Conservation (phyloP, 1,140 invertebrate genomes). For the Neodiprion virginianus region DNA sequence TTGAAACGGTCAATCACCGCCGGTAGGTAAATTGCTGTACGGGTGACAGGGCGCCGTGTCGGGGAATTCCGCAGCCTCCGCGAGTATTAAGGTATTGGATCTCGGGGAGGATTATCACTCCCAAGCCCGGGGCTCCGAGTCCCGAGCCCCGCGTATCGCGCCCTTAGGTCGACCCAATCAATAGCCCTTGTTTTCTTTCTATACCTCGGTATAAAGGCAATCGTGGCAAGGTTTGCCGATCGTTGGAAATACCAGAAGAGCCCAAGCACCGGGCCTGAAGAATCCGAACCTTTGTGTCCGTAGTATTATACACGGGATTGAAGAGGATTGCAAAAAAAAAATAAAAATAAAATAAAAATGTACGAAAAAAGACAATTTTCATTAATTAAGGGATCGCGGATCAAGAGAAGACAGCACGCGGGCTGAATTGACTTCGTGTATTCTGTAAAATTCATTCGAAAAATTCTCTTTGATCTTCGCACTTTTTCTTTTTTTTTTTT, state of each 20-base stretch:
- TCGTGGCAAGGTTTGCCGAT: neutral
- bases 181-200: neutral
- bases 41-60: no score
- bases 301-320: no score
- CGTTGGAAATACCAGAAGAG: neutral
- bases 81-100: neutral
- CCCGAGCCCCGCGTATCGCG: neutral
- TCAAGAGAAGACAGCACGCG: neutral
- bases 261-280: no score
- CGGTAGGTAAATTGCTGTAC: no score
- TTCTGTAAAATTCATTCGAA: no score
- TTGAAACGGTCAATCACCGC: no score
- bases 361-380: neutral
- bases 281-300: no score
- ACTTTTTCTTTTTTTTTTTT: no score
- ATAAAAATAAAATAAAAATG: no score
- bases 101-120: neutral
- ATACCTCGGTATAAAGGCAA: neutral
- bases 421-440: no score
- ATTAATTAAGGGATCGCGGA: neutral
- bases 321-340: no score
- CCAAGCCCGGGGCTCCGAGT: neutral
- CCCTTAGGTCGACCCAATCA: slow-evolving; percentile 1
- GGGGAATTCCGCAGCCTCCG: no score
- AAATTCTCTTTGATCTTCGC: neutral